These are phyloP conservation scores for Chrosomus eos DNA, from an alignment of 2,797 vertebrate species.

Conservation along the genomic window DNA sequence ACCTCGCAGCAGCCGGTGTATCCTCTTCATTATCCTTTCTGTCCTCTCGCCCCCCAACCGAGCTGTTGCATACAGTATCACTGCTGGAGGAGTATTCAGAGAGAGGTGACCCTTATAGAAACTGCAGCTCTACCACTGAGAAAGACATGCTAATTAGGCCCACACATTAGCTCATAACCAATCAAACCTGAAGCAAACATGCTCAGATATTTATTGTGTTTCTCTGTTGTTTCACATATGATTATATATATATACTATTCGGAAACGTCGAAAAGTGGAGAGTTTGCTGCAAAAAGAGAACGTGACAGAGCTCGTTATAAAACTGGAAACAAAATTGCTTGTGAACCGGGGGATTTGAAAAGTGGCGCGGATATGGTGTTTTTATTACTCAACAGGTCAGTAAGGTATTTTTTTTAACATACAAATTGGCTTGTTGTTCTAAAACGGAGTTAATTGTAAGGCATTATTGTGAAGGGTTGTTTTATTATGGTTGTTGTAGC, in stretches of 20 bases:
- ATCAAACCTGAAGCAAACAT: not conserved
- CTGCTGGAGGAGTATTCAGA: slow-evolving; percentile 40
- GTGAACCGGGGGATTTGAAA: not conserved
- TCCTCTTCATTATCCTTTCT: slow-evolving; percentile 59
- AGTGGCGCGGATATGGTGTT: not conserved
- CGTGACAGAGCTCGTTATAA: not conserved
- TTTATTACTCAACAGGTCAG: not conserved
- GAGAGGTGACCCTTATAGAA: slow-evolving; percentile 49
- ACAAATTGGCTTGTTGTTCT: not conserved
- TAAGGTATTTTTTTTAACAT: not conserved
- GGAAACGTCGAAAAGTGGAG: not conserved
- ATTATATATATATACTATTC: too few species aligned
- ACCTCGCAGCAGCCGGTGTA: slow-evolving; percentile 61
- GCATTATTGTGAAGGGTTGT: not conserved
- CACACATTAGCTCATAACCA: not conserved
- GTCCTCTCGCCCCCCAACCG: slow-evolving; percentile 37
- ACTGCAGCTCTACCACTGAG: slow-evolving; percentile 40
- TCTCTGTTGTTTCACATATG: not conserved
- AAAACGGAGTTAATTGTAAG: not conserved
- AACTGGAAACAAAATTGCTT: not conserved
- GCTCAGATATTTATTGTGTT: not conserved
- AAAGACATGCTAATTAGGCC: slow-evolving; percentile 46
- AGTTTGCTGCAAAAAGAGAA: not conserved
- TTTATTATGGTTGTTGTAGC: not conserved
- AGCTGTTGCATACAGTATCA: slow-evolving; percentile 29